Conservation (phyloP, 1,140 invertebrate genomes). For the Tigriopus japonicus region DNA sequence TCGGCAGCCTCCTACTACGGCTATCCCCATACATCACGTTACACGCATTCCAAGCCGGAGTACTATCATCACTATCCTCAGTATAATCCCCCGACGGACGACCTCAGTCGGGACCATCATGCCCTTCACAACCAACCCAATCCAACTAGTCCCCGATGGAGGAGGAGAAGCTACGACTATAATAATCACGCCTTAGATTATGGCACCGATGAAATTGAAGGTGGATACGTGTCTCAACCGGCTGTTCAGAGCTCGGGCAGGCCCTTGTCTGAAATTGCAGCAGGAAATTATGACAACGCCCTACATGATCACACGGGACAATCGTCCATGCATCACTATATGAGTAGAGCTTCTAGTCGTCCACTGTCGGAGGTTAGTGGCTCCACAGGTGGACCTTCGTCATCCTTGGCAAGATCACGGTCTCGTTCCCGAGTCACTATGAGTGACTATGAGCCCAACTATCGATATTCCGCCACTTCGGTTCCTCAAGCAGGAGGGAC, state of each 20-base stretch:
- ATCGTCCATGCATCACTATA: too few species aligned
- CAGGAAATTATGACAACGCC: neutral
- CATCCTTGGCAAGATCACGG: neutral
- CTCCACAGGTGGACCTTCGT: neutral
- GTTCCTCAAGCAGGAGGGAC: neutral
- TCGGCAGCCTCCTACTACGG: neutral
- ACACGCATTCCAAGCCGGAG: neutral
- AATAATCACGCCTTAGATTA: neutral
- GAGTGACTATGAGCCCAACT: constrained; percentile 1
- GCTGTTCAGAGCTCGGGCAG: neutral
- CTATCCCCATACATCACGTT: neutral
- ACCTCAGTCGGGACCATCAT: neutral
- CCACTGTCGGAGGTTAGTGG: neutral
- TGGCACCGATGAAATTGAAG: neutral
- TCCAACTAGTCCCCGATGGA: constrained; percentile 6
- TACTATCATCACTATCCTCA: neutral
- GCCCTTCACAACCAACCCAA: neutral
- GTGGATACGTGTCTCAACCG: neutral
- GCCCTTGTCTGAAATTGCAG: neutral
- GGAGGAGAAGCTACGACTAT: constrained; percentile 4
- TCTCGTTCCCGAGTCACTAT: neutral
- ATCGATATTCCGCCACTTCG: neutral
- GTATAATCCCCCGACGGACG: neutral
- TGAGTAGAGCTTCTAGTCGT: neutral
- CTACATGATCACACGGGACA: neutral